A percentile compares a stretch with the other conserved stretches of the same genome.
phyloP scores from a whole-genome alignment of 2,888 invertebrate genomes.

The Frankliniella fusca region DNA sequence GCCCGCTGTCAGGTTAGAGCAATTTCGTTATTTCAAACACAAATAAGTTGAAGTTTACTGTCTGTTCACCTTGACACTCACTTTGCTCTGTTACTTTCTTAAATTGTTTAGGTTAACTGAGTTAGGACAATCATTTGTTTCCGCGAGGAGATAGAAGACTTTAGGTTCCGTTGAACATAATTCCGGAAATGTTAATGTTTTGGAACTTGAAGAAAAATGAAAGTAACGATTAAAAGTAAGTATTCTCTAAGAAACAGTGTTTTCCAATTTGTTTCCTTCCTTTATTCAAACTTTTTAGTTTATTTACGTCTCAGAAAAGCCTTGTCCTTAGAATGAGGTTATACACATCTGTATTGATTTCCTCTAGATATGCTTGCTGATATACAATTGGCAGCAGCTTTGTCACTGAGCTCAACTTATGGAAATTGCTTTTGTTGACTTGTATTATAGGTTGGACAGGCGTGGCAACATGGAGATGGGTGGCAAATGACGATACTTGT shows the following conservation, averaged over 20 bases:
- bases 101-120: too few species aligned
- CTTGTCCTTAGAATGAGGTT: background rate
- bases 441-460: constrained; percentile 74
- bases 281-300: background rate
- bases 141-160: background rate
- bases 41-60: too few species aligned
- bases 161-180: background rate
- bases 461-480: constrained; percentile 98
- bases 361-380: constrained; percentile 4
- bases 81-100: too few species aligned
- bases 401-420: constrained; percentile 31
- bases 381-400: constrained; percentile 46
- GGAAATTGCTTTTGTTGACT: too few species aligned
- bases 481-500: constrained; percentile 97
- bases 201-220: constrained; percentile 48
- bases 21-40: too few species aligned
- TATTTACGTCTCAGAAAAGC: background rate
- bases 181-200: background rate
- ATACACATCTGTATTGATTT: constrained; percentile 36
- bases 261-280: background rate
- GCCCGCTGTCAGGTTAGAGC: too few species aligned
- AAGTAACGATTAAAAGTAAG: constrained; percentile 62
- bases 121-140: too few species aligned
- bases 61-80: too few species aligned
- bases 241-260: constrained; percentile 35